Conservation (phyloP, 2,888 invertebrate genomes). For the Eupithecia dodoneata region DNA sequence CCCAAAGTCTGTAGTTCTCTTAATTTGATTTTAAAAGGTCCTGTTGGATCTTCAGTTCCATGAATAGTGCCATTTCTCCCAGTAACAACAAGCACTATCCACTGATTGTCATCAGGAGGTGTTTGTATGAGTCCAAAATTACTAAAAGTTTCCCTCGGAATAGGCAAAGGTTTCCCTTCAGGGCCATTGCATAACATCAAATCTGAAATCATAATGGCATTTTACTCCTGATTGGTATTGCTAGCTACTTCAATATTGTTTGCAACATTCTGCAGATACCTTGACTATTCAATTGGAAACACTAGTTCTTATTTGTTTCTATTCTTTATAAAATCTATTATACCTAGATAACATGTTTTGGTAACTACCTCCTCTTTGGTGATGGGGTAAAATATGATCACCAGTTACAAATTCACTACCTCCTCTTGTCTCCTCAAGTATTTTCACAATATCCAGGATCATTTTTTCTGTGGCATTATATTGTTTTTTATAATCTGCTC, state of each 20-base stretch:
- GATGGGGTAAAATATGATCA: conserved; percentile 88
- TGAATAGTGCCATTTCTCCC: conserved; percentile 86
- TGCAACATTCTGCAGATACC: too few relatives aligned
- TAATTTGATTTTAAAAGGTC: conserved; percentile 85
- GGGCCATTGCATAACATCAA: conserved; percentile 85
- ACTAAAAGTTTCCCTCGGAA: conserved; percentile 72
- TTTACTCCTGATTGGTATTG: too few relatives aligned
- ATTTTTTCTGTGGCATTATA: conserved; percentile 84
- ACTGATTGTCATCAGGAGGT: conserved; percentile 71
- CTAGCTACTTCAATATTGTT: too few relatives aligned
- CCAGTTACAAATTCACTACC: conserved; percentile 74
- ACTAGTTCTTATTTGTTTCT: neutral
- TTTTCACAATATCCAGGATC: conserved; percentile 83
- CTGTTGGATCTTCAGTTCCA: conserved; percentile 79
- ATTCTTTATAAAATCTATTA: neutral
- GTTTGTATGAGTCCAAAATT: conserved; percentile 73
- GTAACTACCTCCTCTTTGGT: conserved; percentile 82
- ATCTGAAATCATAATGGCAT: conserved; percentile 68
- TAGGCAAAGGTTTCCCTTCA: conserved; percentile 74
- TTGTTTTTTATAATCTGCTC: conserved; percentile 75
- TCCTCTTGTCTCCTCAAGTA: conserved; percentile 76
- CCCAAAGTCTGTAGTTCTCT: conserved; percentile 86
- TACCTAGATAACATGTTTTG: neutral
- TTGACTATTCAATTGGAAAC: too few relatives aligned
- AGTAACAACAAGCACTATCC: conserved; percentile 84